Base-by-base conservation (phyloP, 2,888 invertebrate species). In the Periphyllus acericola region DNA sequence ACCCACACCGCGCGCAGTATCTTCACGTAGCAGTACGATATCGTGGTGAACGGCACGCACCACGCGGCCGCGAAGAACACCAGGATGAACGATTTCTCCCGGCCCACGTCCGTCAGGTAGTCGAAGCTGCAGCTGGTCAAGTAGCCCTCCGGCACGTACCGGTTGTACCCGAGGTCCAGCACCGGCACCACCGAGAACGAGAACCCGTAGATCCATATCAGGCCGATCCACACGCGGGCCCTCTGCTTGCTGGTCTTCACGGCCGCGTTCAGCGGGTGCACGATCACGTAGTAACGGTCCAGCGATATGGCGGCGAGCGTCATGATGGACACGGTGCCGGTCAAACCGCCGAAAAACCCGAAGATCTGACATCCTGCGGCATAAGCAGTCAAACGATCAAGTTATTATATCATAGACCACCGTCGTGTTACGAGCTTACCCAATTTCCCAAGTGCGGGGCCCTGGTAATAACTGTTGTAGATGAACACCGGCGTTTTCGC, bases 71-170 rank as follows among this genome's bases (percentile, higher is more conserved):
- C 93, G 91, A 96, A 96, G 91, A 95, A 95, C 9, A 94, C 91
- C 90, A 96, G 93, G 91, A 96, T 96, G 91, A 95, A 97, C 89
- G 93, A 93, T 82, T 94, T 93, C 1, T 94, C 94, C 0, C 91
- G 91, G 0, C 92, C 90, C 85, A 94, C 93, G n/a, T 94, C 89
- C 0, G 95, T 94, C 80, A 97, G 93, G 91, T 97, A 97, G 91
- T 97, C 96, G 91, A 96, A 97, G 90, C 96, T 95, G 92, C 97
- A 97, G 90, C 95, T 95, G 34, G 96, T 96, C 89, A 96, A 93
- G 91, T 94, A 96, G 17, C 90, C 90, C 91, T 97, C 97, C 11
- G 96, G 96, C 29, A 96, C 95, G 92, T 96, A 97, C 66, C 93
- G 93, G 36, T 95, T 95, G 90, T 95, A 93, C 17, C 96, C 95